phyloP scores from a whole-genome alignment of 2,797 vertebrate genomes.

The Thaleichthys pacificus region DNA sequence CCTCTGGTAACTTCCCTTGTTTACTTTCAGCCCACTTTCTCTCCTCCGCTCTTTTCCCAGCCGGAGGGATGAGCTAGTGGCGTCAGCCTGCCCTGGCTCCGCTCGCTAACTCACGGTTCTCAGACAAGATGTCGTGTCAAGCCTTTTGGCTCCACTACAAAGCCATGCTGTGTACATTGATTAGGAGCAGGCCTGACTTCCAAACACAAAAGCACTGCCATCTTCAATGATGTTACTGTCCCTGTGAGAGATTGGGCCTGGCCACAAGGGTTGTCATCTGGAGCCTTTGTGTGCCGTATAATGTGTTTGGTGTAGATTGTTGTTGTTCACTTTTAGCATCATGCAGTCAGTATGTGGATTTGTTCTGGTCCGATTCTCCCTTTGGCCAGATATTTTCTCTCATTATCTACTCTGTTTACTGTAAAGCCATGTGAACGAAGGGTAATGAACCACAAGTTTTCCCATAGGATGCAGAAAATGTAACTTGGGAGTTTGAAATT shows the following conservation, averaged over 20 bases:
- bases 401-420: background rate
- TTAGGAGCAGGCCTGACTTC: slow-evolving; percentile 35
- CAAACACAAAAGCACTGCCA: slow-evolving; percentile 33
- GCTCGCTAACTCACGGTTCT: background rate
- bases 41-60: slow-evolving; percentile 1
- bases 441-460: slow-evolving; percentile 2
- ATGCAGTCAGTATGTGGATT: slow-evolving; percentile 41
- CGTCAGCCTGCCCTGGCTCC: background rate
- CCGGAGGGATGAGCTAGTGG: background rate
- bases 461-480: slow-evolving; percentile 2
- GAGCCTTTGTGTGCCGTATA: background rate
- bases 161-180: slow-evolving; percentile 40
- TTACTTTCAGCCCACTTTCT: slow-evolving; percentile 3
- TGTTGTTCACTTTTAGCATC: slow-evolving; percentile 48
- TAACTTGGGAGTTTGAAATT: slow-evolving; percentile 38
- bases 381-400: background rate
- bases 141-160: slow-evolving; percentile 34
- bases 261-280: background rate
- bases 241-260: background rate
- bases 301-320: slow-evolving; percentile 36
- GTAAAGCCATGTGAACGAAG: background rate
- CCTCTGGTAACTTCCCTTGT: slow-evolving; percentile 6
- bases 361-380: background rate
- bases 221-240: slow-evolving; percentile 19
- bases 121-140: slow-evolving; percentile 20